Conservation (phyloP, 1,140 invertebrate species). For the Phymastichus coffea region DNA sequence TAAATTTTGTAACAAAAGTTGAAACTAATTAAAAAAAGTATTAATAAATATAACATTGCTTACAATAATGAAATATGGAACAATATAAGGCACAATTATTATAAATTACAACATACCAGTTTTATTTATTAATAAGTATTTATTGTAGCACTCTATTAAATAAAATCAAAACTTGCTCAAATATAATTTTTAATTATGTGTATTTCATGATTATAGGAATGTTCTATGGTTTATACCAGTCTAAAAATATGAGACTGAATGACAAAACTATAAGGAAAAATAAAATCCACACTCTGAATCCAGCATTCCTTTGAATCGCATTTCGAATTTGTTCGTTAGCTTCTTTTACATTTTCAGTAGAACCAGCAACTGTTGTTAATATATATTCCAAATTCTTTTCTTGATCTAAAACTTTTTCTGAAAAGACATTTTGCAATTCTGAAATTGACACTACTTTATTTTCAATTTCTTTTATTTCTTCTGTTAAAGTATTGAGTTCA, state of each 20-base stretch:
- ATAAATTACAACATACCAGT: no score
- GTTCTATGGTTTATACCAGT: constrained; percentile 96
- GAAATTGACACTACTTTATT: constrained; percentile 94
- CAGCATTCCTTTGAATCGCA: constrained; percentile 95
- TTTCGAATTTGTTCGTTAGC: constrained; percentile 96
- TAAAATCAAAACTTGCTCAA: no score
- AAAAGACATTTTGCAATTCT: constrained; percentile 93
- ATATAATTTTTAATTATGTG: constrained; percentile 4
- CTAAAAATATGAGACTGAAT: constrained; percentile 91
- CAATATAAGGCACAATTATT: no score
- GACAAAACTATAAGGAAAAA: constrained; percentile 96
- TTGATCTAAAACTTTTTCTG: constrained; percentile 96
- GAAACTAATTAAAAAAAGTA: no score
- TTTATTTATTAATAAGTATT: no score
- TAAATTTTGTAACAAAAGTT: no score
- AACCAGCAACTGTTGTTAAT: constrained; percentile 80
- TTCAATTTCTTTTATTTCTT: constrained; percentile 84
- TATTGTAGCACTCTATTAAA: no score
- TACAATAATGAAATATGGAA: no score
- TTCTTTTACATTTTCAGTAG: constrained; percentile 93
- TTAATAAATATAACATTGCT: no score
- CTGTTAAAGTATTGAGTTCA: constrained; percentile 75
- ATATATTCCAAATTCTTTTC: constrained; percentile 91
- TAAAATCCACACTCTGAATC: constrained; percentile 88
- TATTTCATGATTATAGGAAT: no score